Evolutionary conservation across 2,888 invertebrate genomes (phyloP).

Genomic region (Ectemnius cavifrons): DNA sequence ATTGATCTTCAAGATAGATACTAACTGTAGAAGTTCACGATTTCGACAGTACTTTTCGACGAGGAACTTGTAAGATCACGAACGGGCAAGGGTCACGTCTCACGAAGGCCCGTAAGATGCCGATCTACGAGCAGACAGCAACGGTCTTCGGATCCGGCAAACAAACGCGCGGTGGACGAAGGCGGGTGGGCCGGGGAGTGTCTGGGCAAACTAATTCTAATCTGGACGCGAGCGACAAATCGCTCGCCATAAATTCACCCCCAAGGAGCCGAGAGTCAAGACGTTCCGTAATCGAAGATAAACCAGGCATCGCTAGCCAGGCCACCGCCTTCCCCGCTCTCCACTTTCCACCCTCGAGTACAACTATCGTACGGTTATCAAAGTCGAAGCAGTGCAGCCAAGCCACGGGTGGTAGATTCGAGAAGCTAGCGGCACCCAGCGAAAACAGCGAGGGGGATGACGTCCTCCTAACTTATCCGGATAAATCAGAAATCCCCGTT

Average conservation of each 20-base stretch:
- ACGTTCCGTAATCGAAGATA: slow-evolving; percentile 77
- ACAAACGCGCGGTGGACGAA: slow-evolving; percentile 59
- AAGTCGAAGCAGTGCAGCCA: slow-evolving; percentile 64
- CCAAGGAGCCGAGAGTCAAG: slow-evolving; percentile 73
- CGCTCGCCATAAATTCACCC: slow-evolving; percentile 75
- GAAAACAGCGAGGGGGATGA: slow-evolving; percentile 61
- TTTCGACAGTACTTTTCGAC: slow-evolving; percentile 27
- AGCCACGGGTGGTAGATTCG: slow-evolving; percentile 54
- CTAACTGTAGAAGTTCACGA: background rate
- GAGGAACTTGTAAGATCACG: slow-evolving; percentile 35
- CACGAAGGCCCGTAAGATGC: slow-evolving; percentile 46
- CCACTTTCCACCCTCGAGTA: slow-evolving; percentile 49
- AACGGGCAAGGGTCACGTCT: slow-evolving; percentile 42
- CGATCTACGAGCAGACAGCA: slow-evolving; percentile 53
- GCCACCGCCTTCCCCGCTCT: slow-evolving; percentile 24
- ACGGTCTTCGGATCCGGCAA: slow-evolving; percentile 59
- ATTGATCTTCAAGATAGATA: too few species aligned
- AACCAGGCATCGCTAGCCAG: slow-evolving; percentile 56
- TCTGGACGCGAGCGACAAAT: slow-evolving; percentile 77
- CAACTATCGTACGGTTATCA: slow-evolving; percentile 70
- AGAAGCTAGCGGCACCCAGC: slow-evolving; percentile 36
- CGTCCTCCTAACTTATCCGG: slow-evolving; percentile 65
- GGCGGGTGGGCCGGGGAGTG: too few species aligned
- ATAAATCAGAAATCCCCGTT: slow-evolving; percentile 70
- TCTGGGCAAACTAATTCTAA: slow-evolving; percentile 77